Base-by-base conservation (phyloP, 2,113 vertebrate species). In the Calidris pugnax region DNA sequence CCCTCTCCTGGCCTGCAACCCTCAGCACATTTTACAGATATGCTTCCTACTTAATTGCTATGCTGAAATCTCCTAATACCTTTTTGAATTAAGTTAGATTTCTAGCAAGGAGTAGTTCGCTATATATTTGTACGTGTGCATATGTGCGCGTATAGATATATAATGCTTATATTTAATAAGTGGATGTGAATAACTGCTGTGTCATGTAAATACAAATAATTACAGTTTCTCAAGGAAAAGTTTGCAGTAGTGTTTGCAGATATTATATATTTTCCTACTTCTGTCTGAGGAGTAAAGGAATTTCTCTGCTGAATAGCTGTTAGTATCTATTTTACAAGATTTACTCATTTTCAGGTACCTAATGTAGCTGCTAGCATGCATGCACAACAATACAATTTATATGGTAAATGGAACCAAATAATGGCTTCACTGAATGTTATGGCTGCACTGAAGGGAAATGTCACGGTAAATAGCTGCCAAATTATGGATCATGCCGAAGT, bases 401-500 rank as follows among this genome's bases (percentile, higher is more conserved):
- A 98, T 98, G 98, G 98, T 98, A 98, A 98, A 98, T 98, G 98
- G 98, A 98, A 97, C 98, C 98, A 98, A 98, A 98, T 98, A 98
- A 98, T 98, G 98, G 98, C 98, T 97, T 98, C 97, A 97, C 98
- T 98, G 98, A 98, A 98, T 98, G 98, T 98, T 98, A 98, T 98
- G 98, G 98, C 98, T 98, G 97, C 97, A 97, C 98, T 98, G 98
- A 98, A 98, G 98, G 98, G 98, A 98, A 98, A 98, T 98, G 98
- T 98, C 98, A 98, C 98, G 98, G 98, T 98, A 98, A 98, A 98
- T 98, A 98, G 98, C 98, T 98, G 97, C 98, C 98, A 98, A 98
- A 98, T 98, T 98, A 98, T 98, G 98, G 98, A 98, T 98, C 98
- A 97, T 97, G 98, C 98, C 95, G 96, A 96, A 98, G 98, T 98